Percentiles rank a stretch among this genome's conserved stretches.
Evolutionary conservation across 2,113 vertebrate genomes (phyloP).

Genomic region (Acanthisitta chloris): DNA sequence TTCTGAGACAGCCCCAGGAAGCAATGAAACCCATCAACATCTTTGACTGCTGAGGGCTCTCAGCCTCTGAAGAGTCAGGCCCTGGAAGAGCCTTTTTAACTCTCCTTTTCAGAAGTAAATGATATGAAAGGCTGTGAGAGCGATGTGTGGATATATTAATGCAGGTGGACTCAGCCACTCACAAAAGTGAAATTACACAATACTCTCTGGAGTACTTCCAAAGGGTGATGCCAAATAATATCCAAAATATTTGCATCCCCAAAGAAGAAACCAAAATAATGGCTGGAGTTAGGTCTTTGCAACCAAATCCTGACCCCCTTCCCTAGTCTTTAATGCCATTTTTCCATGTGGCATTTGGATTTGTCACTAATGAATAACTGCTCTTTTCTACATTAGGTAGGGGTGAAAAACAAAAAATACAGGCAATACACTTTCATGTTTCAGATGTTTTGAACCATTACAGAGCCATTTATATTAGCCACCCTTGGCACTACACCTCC

Average conservation of each 20-base stretch:
- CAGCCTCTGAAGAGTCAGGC: not conserved
- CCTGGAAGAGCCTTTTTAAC: not conserved
- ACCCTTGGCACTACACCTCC: not conserved
- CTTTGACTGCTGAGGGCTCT: not conserved
- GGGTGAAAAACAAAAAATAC: not conserved
- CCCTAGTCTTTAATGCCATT: not conserved
- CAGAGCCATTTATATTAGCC: not conserved
- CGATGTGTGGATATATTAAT: not conserved
- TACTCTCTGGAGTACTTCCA: not conserved
- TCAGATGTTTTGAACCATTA: not conserved
- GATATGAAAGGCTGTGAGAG: not conserved
- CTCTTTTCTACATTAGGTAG: not conserved
- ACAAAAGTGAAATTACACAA: not conserved
- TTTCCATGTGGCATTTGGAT: not conserved
- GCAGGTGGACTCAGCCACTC: not conserved
- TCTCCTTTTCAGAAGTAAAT: not conserved
- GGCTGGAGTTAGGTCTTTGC: not conserved
- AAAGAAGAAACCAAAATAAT: not conserved
- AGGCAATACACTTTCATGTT: not conserved
- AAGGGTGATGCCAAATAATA: not conserved
- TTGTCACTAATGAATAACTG: not conserved
- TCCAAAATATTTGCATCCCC: not conserved
- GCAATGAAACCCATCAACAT: not conserved
- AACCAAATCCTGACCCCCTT: not conserved
- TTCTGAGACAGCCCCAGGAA: not conserved